Evolutionary conservation across 1,140 invertebrate genomes (phyloP).

Genomic region (Schlechtendalia chinensis): DNA sequence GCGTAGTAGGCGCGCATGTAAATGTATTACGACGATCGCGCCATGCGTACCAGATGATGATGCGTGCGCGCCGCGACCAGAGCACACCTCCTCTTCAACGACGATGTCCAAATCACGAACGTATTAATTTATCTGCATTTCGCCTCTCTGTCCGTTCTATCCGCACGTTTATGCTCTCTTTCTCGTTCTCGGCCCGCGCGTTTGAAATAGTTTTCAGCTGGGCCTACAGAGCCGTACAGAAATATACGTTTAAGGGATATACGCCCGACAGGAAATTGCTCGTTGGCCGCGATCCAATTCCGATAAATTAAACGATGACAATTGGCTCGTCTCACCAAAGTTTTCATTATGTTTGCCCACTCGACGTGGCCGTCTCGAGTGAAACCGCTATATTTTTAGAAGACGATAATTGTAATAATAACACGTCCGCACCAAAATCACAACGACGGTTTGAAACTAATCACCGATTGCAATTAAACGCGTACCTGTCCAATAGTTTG

Average conservation of each 20-base stretch:
- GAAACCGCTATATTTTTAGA: constrained; percentile 42
- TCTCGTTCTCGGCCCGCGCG: neutral
- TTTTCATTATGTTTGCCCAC: constrained; percentile 46
- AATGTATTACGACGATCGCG: neutral
- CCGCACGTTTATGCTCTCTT: neutral
- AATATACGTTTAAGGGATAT: constrained; percentile 44
- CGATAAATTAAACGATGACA: constrained; percentile 50
- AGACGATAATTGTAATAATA: constrained; percentile 1
- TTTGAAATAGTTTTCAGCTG: constrained; percentile 45
- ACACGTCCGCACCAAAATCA: constrained; percentile 28
- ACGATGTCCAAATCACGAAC: constrained; percentile 27
- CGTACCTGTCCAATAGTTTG: too few relatives aligned
- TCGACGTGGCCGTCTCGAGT: neutral
- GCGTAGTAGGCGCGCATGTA: neutral
- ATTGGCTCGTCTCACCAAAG: constrained; percentile 48
- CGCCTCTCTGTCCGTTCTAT: too few relatives aligned
- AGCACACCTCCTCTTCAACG: constrained; percentile 36
- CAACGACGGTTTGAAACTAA: neutral
- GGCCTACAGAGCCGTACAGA: constrained; percentile 1
- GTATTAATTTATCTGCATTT: constrained; percentile 24
- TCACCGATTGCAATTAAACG: too few relatives aligned
- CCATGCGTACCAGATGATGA: too few relatives aligned
- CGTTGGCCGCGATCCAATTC: constrained; percentile 34
- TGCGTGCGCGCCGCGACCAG: too few relatives aligned
- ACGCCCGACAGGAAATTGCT: constrained; percentile 46